Conservation (phyloP, 2,888 invertebrate species). For the Dryobotodes eremita region DNA sequence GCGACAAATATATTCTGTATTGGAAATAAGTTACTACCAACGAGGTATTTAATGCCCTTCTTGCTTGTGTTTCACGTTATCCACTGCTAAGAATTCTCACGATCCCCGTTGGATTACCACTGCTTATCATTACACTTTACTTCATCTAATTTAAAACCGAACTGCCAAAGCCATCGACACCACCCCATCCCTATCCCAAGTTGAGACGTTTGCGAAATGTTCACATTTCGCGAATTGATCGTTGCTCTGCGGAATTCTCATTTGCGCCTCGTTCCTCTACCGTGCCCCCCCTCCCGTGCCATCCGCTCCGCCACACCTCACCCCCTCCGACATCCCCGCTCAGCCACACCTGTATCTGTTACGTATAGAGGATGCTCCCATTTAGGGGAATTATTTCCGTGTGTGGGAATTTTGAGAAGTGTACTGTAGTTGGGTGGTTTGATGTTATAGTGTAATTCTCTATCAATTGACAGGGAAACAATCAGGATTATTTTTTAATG, state of each 20-base stretch:
- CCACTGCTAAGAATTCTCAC: too few species aligned
- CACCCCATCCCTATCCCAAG: conserved; percentile 76
- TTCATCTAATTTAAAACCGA: not conserved
- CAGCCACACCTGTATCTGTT: conserved; percentile 75
- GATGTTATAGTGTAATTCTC: not conserved
- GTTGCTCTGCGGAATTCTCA: conserved; percentile 89
- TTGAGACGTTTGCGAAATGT: conserved; percentile 91
- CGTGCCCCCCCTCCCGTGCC: conserved; percentile 27
- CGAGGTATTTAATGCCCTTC: too few species aligned
- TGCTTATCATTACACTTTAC: too few species aligned
- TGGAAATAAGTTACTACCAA: too few species aligned
- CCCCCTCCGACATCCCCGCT: conserved; percentile 40
- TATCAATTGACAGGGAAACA: not conserved
- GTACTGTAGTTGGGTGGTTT: not conserved
- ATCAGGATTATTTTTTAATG: not conserved
- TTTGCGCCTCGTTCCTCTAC: conserved; percentile 77
- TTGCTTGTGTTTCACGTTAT: too few species aligned
- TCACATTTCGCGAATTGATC: conserved; percentile 90
- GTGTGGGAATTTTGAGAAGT: conserved; percentile 10
- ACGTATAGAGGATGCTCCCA: conserved; percentile 51
- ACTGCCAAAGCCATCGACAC: conserved; percentile 26
- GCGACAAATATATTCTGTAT: too few species aligned
- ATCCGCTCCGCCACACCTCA: conserved; percentile 21
- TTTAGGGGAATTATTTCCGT: conserved; percentile 8
- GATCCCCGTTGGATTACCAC: too few species aligned